phyloP scores from a whole-genome alignment of 2,888 invertebrate genomes.

The Drosophila kanekoi region DNA sequence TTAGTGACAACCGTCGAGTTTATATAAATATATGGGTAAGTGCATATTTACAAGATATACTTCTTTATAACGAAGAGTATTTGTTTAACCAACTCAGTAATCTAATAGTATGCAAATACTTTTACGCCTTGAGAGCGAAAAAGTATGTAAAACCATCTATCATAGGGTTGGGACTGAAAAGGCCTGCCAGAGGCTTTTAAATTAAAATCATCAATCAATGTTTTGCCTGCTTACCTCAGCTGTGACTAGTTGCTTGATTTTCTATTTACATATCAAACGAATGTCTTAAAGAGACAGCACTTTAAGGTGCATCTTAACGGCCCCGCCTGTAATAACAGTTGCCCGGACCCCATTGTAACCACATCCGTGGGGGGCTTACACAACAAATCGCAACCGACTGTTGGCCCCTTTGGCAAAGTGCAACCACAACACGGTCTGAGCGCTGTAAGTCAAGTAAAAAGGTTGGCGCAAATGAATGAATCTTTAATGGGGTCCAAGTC shows the following conservation, averaged over 20 bases:
- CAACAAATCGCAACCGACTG: constrained; percentile 48
- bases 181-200: constrained; percentile 42
- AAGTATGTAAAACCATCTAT: constrained; percentile 50
- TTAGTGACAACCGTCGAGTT: too few relatives aligned
- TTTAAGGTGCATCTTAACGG: constrained; percentile 16
- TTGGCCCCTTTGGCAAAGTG: constrained; percentile 32
- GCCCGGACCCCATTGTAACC: constrained; percentile 38
- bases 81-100: too few relatives aligned
- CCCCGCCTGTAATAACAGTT: constrained; percentile 20
- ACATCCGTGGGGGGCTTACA: constrained; percentile 62
- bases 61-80: too few relatives aligned
- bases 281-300: constrained; percentile 10
- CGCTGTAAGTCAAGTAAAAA: constrained; percentile 32
- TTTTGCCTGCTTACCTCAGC: constrained; percentile 17
- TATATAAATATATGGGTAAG: too few relatives aligned
- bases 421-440: constrained; percentile 61
- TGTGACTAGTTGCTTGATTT: constrained; percentile 4
- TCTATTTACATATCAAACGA: constrained; percentile 10
- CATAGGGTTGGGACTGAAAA: constrained; percentile 38
- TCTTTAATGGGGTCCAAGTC: constrained; percentile 69
- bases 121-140: constrained; percentile 1
- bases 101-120: too few relatives aligned
- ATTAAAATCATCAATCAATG: constrained; percentile 71
- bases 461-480: constrained; percentile 68
- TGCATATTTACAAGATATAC: too few relatives aligned